A percentile compares a stretch with the other conserved stretches of the same genome.
Evolutionary conservation across 1,140 invertebrate genomes (phyloP).

Genomic region (Plodia interpunctella): DNA sequence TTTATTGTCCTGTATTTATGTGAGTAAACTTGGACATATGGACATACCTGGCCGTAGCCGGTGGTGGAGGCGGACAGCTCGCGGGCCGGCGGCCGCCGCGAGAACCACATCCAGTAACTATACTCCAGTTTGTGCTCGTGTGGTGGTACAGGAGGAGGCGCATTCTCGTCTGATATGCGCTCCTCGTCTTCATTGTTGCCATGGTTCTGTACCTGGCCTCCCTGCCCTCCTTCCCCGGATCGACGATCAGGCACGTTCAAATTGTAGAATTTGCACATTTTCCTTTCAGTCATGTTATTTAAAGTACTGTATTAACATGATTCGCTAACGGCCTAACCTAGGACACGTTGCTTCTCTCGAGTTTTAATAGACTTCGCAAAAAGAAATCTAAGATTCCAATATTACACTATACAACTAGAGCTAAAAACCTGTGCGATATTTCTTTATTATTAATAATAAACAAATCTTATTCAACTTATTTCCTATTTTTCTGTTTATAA

Average conservation of each 20-base stretch:
- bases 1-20: too few relatives aligned
- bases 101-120: conserved; percentile 94
- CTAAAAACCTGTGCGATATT: neutral
- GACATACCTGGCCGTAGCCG: conserved; percentile 67
- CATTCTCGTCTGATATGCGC: conserved; percentile 45
- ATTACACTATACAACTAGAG: conserved; percentile 30
- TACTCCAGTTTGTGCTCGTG: conserved; percentile 93
- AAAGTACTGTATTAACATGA: conserved; percentile 64
- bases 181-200: conserved; percentile 57
- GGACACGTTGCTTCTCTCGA: conserved; percentile 61
- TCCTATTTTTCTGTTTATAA: conserved; percentile 72
- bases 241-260: conserved; percentile 72
- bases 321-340: conserved; percentile 73
- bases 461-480: conserved; percentile 60
- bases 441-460: conserved; percentile 43
- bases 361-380: neutral
- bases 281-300: conserved; percentile 74
- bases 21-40: too few relatives aligned
- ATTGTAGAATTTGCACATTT: conserved; percentile 76
- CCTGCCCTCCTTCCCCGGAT: conserved; percentile 43
- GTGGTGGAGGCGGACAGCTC: conserved; percentile 56
- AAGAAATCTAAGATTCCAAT: conserved; percentile 15
- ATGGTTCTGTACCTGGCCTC: conserved; percentile 38
- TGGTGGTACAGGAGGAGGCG: conserved; percentile 81
- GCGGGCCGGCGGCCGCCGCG: conserved; percentile 79